phyloP scores from a whole-genome alignment of 2,888 invertebrate genomes.

The Dugesia japonica region DNA sequence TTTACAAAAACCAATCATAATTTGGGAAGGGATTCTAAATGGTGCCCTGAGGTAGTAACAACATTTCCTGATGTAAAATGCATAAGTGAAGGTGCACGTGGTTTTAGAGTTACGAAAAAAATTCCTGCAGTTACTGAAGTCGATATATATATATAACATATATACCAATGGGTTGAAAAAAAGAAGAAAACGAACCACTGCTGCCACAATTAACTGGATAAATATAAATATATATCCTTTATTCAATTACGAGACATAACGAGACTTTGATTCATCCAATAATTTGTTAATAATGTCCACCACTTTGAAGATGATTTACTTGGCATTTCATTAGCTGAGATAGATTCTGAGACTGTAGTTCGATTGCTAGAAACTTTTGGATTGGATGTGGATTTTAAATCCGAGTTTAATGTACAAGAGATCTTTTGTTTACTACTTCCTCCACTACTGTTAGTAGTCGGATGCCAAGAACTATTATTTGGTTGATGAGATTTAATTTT shows the following conservation, averaged over 20 bases:
- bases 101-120: not conserved
- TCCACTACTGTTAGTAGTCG: not conserved
- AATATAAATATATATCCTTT: not conserved
- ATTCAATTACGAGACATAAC: not conserved
- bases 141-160: not conserved
- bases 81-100: not conserved
- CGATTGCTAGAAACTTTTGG: not conserved
- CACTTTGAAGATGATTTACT: not conserved
- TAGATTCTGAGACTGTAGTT: not conserved
- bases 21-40: not conserved
- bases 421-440: not conserved
- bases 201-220: not conserved
- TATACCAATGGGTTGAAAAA: not conserved
- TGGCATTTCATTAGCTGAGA: not conserved
- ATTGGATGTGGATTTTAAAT: not conserved
- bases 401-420: not conserved
- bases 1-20: too few species aligned
- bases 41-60: constrained; percentile 7
- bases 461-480: not conserved
- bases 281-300: constrained; percentile 8
- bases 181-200: not conserved
- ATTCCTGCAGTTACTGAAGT: not conserved
- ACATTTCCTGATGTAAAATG: constrained; percentile 12
- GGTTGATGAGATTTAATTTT: not conserved
- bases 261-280: constrained; percentile 4